These are phyloP conservation scores for Rhinolophus ferrumequinum DNA, from an alignment of 2,113 vertebrate genomes.

Conservation along the genomic window DNA sequence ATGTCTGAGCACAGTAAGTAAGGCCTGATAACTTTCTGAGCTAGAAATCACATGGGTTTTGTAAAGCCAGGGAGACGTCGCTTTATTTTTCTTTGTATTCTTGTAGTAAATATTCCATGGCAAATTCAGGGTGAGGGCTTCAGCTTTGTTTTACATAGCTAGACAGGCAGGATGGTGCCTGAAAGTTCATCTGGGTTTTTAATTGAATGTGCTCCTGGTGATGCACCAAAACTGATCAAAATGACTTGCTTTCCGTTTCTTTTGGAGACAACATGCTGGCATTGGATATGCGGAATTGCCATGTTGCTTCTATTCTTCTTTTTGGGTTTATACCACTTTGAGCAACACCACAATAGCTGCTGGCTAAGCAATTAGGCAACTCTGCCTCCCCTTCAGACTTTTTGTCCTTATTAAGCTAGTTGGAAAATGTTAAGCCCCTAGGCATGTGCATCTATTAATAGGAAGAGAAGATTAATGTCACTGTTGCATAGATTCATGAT, in stretches of 20 bases:
- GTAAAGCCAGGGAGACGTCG: background rate
- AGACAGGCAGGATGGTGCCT: background rate
- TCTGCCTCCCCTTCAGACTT: slow-evolving; percentile 61
- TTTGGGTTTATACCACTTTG: slow-evolving; percentile 51
- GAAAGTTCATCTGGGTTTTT: slow-evolving; percentile 59
- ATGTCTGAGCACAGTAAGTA: background rate
- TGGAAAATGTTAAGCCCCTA: slow-evolving; percentile 77
- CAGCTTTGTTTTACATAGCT: slow-evolving; percentile 9
- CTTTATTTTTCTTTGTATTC: background rate
- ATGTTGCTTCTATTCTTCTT: slow-evolving; percentile 32
- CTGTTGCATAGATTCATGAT: slow-evolving; percentile 67
- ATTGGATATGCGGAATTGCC: slow-evolving; percentile 33
- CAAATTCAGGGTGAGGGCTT: background rate
- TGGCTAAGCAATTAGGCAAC: slow-evolving; percentile 67
- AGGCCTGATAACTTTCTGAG: background rate
- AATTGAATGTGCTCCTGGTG: slow-evolving; percentile 38
- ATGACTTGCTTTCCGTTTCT: slow-evolving; percentile 65
- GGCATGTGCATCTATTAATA: slow-evolving; percentile 79
- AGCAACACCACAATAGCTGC: slow-evolving; percentile 50
- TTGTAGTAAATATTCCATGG: background rate
- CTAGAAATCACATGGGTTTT: background rate
- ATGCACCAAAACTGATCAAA: slow-evolving; percentile 63
- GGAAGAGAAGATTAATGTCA: slow-evolving; percentile 76
- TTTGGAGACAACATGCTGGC: slow-evolving; percentile 49
- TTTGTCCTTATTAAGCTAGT: slow-evolving; percentile 71